Percentiles rank a stretch among this genome's conserved stretches.
Conservation (phyloP, 1,140 invertebrate genomes). For the Amphibalanus amphitrite region DNA sequence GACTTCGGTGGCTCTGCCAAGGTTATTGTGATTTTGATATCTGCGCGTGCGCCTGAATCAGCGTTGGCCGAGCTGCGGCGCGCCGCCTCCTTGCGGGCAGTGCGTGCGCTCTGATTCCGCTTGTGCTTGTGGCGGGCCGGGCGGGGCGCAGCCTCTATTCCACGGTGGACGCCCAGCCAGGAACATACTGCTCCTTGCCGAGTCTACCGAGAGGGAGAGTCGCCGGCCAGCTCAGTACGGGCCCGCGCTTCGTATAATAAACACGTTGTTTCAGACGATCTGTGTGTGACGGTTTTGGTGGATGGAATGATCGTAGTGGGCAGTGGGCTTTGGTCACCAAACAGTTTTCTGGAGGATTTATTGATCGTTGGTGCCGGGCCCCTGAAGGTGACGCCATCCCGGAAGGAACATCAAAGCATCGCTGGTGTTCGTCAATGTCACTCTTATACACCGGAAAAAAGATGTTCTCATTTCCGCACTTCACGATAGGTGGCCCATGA, state of each 20-base stretch:
- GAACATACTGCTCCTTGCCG: not conserved
- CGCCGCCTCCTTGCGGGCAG: not conserved
- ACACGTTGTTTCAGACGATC: not conserved
- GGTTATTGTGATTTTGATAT: constrained; percentile 2
- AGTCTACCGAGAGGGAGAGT: too few relatives aligned
- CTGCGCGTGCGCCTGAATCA: not conserved
- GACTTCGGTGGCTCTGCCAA: not conserved
- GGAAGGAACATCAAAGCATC: too few relatives aligned
- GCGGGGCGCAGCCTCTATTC: not conserved
- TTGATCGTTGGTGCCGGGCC: too few relatives aligned
- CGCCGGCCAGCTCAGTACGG: not conserved
- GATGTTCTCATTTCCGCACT: too few relatives aligned
- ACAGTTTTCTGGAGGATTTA: too few relatives aligned
- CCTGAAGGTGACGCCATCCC: too few relatives aligned
- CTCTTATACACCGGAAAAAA: too few relatives aligned
- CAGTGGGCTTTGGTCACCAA: too few relatives aligned
- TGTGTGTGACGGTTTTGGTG: not conserved
- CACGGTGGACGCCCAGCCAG: not conserved
- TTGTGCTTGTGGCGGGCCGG: not conserved
- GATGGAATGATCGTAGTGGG: too few relatives aligned
- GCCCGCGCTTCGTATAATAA: not conserved
- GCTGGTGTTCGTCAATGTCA: too few relatives aligned
- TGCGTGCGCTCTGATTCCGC: not conserved
- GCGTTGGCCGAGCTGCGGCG: not conserved
- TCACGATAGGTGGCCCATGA: too few relatives aligned